Evolutionary conservation across 2,888 invertebrate genomes (phyloP), one percentile per base, ranked within the genome.

Genomic region (Pyralis farinalis): DNA sequence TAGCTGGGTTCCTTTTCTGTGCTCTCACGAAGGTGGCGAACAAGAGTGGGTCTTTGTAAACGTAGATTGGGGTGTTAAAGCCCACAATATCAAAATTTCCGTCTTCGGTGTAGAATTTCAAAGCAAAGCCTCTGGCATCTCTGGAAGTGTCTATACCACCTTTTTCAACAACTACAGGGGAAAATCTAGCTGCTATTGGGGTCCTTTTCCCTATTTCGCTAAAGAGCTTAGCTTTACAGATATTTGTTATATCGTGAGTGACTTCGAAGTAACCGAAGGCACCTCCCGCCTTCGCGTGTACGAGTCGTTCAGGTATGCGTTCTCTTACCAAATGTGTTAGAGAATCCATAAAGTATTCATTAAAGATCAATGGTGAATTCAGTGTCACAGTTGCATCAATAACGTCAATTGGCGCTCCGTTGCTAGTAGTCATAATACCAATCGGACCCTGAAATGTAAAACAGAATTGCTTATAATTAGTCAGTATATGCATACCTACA

Each of bases 11-110:
- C 53, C 97, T 91, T 74, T 97, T 98, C 70, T 97, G 97, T 0
- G 97, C 95, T 73, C 97, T 97, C 51, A 97, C 96, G 65, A 98
- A 96, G 55, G 94, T 95, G 4, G 97, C 94, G 77, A 98, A 98
- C 25, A 95, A 77, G 5, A 94, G 80, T 0, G 97, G 96, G 75
- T 98, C 97, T 41, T 96, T 92, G 63, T 97, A 92, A 68, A 96
- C 96, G 81, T 96, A 97, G 55, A 97, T 94, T 0, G 97, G 97
- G 0, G 95, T 96, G 71, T 95, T 97, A 63, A 94, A 94, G 7
- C 97, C 97, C 2, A 96, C 96, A 42, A 97, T 84, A 83, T 98
- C 97, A 93, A 97, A 96, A 53, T 94, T 93, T 3, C 96, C 96
- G 47, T 96, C 95, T 55, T 96, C 95, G 0, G 96, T 95, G 77